Evolutionary conservation across 1,140 invertebrate genomes (phyloP).

Genomic region (Berghia stephanieae): DNA sequence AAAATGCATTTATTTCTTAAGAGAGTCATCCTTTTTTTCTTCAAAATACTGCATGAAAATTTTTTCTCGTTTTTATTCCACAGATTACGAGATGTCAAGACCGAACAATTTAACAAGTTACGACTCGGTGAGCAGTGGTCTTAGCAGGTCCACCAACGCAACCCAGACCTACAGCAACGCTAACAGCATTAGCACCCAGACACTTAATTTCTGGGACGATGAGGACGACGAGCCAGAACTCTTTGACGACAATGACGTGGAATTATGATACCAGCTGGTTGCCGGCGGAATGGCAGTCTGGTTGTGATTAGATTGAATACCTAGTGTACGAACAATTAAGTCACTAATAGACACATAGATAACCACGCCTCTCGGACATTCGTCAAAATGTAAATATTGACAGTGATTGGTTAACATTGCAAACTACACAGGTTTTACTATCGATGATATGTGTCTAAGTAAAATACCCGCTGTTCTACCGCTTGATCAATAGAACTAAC

Average conservation of each 20-base stretch:
- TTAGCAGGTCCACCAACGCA: slow-evolving; percentile 52
- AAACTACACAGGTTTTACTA: too few relatives aligned
- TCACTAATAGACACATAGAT: too few relatives aligned
- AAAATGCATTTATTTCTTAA: background rate
- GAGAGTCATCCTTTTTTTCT: background rate
- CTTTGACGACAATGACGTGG: slow-evolving; percentile 52
- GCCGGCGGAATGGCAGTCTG: background rate
- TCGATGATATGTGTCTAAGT: too few relatives aligned
- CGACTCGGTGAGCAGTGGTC: slow-evolving; percentile 51
- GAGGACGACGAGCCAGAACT: slow-evolving; percentile 40
- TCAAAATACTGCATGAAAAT: background rate
- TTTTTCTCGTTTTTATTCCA: background rate
- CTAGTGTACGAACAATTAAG: too few relatives aligned
- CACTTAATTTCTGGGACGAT: slow-evolving; percentile 56
- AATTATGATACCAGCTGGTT: slow-evolving; percentile 38
- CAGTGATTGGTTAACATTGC: too few relatives aligned
- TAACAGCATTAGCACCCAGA: slow-evolving; percentile 61
- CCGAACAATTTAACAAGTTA: slow-evolving; percentile 50
- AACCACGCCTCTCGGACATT: too few relatives aligned
- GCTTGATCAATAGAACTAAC: too few relatives aligned
- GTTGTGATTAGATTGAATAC: background rate
- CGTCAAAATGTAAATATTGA: too few relatives aligned
- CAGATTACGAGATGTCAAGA: slow-evolving; percentile 60
- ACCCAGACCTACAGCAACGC: slow-evolving; percentile 58
- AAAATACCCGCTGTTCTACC: too few relatives aligned